These are phyloP conservation scores for Crotalus tigris DNA, from an alignment of 2,113 vertebrate genomes.

Conservation along the genomic window DNA sequence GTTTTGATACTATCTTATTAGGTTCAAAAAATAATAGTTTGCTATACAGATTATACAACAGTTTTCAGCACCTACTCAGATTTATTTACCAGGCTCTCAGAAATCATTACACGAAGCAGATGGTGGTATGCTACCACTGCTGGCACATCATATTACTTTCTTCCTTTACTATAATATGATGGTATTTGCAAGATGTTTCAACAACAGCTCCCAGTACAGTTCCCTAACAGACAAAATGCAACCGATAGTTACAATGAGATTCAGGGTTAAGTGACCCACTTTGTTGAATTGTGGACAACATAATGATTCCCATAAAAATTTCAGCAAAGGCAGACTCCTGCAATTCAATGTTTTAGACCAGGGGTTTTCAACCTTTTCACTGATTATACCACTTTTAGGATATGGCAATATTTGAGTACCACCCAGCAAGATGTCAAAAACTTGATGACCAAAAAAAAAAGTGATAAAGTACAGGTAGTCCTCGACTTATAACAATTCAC, in stretches of 20 bases:
- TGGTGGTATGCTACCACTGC: neutral
- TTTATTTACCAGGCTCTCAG: neutral
- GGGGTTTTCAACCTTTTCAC: no score
- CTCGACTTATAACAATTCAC: no score
- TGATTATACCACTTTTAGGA: no score
- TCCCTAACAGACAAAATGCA: neutral
- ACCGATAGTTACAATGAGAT: neutral
- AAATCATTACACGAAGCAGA: neutral
- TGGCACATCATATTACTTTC: neutral
- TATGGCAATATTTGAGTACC: no score
- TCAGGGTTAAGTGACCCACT: neutral
- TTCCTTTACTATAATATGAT: neutral
- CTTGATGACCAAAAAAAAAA: no score
- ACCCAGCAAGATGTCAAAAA: no score
- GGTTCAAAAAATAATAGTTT: neutral
- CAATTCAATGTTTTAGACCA: neutral
- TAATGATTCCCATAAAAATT: neutral
- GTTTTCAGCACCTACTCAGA: neutral
- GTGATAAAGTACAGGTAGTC: no score
- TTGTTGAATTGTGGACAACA: neutral
- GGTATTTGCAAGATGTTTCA: neutral
- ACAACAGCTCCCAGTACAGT: neutral
- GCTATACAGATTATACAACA: neutral
- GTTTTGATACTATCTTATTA: neutral
- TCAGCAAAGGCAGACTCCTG: neutral